These are phyloP conservation scores for Plumapathes pennacea DNA, from an alignment of 92 coral and sea anemone species.

Conservation along the genomic window DNA sequence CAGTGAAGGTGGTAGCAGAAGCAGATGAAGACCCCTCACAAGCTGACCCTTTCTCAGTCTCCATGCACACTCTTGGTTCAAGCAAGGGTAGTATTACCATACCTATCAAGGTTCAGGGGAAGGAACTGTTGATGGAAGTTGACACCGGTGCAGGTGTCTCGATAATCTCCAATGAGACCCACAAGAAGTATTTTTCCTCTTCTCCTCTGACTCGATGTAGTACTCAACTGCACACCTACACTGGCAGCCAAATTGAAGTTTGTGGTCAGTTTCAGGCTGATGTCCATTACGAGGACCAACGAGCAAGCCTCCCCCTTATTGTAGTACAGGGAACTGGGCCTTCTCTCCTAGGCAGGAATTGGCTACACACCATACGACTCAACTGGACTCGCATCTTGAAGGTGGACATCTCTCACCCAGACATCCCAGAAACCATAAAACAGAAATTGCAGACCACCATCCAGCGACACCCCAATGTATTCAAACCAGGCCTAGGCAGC, in stretches of 20 bases:
- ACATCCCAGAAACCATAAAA: conserved; percentile 4
- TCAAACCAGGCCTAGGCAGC: conserved; percentile 42
- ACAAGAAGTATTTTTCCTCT: conserved; percentile 26
- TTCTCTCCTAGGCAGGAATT: conserved; percentile 44
- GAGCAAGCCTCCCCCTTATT: conserved; percentile 42
- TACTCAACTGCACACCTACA: conserved; percentile 44
- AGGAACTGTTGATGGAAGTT: conserved; percentile 33
- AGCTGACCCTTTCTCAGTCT: no score
- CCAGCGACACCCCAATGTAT: conserved; percentile 32
- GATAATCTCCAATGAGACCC: conserved; percentile 34
- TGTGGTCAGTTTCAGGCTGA: conserved; percentile 40
- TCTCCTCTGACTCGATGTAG: conserved; percentile 42
- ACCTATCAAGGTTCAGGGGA: conserved; percentile 26
- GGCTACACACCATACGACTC: conserved; percentile 7
- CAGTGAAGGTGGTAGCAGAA: no score
- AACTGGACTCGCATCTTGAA: conserved; percentile 42
- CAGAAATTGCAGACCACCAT: conserved; percentile 28
- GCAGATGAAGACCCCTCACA: no score
- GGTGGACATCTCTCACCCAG: background rate
- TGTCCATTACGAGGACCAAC: conserved; percentile 32
- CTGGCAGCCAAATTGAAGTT: conserved; percentile 31
- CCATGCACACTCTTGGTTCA: background rate
- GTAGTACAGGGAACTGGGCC: conserved; percentile 58
- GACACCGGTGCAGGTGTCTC: conserved; percentile 53
- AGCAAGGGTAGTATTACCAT: conserved; percentile 11